Evolutionary conservation across 2,888 invertebrate genomes (phyloP).

Genomic region (Drosophila eohydei): DNA sequence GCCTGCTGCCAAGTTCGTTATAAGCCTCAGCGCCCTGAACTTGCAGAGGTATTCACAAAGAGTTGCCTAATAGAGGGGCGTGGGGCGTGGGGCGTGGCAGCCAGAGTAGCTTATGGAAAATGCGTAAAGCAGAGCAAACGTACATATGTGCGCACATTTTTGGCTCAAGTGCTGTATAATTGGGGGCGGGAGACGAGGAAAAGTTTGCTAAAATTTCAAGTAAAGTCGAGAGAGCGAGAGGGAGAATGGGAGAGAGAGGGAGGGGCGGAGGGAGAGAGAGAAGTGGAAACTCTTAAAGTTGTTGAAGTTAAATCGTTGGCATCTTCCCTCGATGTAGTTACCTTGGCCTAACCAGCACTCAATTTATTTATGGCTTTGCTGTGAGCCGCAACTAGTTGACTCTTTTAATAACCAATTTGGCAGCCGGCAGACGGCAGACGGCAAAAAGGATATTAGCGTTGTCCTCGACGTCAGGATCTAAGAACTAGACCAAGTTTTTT

Average conservation of each 20-base stretch:
- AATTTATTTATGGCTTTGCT: conserved; percentile 51
- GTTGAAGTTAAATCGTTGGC: conserved; percentile 16
- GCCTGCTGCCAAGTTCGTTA: not conserved
- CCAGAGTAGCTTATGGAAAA: not conserved
- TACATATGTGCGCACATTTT: not conserved
- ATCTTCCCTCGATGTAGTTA: conserved; percentile 12
- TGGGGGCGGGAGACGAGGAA: not conserved
- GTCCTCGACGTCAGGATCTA: conserved; percentile 26
- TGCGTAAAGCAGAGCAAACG: not conserved
- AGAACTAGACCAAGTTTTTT: conserved; percentile 20
- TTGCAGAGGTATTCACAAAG: conserved; percentile 5
- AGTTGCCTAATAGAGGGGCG: not conserved
- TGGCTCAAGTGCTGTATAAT: conserved; percentile 15
- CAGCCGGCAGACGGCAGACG: conserved; percentile 41
- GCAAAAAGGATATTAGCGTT: conserved; percentile 67
- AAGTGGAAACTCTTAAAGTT: conserved; percentile 22
- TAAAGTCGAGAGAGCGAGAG: not conserved
- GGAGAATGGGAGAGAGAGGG: not conserved
- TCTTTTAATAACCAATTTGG: conserved; percentile 76
- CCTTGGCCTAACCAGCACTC: conserved; percentile 28
- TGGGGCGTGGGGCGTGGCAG: not conserved
- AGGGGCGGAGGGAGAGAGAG: not conserved
- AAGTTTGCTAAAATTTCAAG: conserved; percentile 6
- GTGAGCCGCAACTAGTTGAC: conserved; percentile 58
- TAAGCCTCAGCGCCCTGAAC: conserved; percentile 1